These are phyloP conservation scores for Botia almorhae DNA, from an alignment of 2,797 vertebrate genomes.

Conservation along the genomic window DNA sequence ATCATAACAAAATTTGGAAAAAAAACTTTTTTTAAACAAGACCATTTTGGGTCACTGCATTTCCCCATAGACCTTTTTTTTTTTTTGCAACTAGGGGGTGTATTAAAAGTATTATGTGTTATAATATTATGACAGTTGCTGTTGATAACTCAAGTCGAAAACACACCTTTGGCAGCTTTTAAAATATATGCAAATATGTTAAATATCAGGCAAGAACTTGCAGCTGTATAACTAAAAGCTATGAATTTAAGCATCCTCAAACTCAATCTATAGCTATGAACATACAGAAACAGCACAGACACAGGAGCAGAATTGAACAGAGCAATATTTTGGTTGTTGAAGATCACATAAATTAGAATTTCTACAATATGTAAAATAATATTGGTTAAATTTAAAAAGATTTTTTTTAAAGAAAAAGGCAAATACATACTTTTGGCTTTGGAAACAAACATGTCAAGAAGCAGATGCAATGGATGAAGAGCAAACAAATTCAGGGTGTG, in stretches of 20 bases:
- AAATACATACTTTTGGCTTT: constrained; percentile 54
- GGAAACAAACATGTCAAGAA: constrained; percentile 54
- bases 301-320: constrained; percentile 72
- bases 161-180: not conserved
- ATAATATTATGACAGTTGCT: not conserved
- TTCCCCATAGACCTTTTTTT: not conserved
- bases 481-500: constrained; percentile 26
- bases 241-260: constrained; percentile 1
- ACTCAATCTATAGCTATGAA: constrained; percentile 4
- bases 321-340: constrained; percentile 57
- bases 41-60: no score
- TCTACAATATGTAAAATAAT: constrained; percentile 60
- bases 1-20: no score
- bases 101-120: not conserved
- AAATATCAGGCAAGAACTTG: not conserved
- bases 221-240: not conserved
- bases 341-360: constrained; percentile 59
- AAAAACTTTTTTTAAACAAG: no score
- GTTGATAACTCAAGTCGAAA: no score
- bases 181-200: not conserved
- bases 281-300: constrained; percentile 43
- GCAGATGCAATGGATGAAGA: constrained; percentile 36
- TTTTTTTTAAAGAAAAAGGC: constrained; percentile 48
- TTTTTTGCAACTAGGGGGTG: no score
- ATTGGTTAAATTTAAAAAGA: constrained; percentile 56